Conservation (phyloP, 1,140 invertebrate species). For the Andrena cerasifolii region DNA sequence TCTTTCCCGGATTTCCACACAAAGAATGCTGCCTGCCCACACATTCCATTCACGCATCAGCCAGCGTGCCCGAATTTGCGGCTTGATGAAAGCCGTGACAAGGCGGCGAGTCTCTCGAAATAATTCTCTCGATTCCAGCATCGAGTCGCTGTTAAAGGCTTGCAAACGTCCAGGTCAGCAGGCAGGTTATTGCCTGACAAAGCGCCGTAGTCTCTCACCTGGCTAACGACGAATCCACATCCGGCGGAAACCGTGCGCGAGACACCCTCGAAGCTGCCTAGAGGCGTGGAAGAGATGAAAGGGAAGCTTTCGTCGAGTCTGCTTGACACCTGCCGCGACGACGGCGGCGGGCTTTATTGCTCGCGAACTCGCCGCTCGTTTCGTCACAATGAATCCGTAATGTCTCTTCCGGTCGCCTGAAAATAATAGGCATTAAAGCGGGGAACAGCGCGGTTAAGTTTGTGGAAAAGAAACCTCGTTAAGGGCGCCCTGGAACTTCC, state of each 20-base stretch:
- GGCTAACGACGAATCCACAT: slow-evolving; percentile 52
- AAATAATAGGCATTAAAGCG: slow-evolving; percentile 3
- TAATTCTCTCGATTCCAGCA: background rate
- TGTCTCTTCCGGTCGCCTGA: background rate
- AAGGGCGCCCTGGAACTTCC: background rate
- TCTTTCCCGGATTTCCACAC: too few relatives aligned
- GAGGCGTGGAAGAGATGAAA: slow-evolving; percentile 10
- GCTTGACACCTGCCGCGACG: slow-evolving; percentile 14
- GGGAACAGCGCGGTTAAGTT: background rate
- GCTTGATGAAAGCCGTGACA: background rate
- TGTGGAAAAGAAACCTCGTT: background rate
- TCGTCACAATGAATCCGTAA: slow-evolving; percentile 28
- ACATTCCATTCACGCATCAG: too few relatives aligned
- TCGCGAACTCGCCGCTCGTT: background rate
- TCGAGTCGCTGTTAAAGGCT: background rate
- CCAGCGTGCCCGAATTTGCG: too few relatives aligned
- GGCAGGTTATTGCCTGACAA: slow-evolving; percentile 44
- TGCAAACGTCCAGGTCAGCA: slow-evolving; percentile 25
- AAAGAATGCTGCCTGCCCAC: too few relatives aligned
- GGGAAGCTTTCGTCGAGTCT: slow-evolving; percentile 9
- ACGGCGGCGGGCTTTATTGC: background rate
- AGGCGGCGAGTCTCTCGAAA: background rate
- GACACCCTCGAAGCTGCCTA: slow-evolving; percentile 37
- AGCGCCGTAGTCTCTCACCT: slow-evolving; percentile 6
- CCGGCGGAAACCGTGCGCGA: slow-evolving; percentile 62